Evolutionary conservation across 2,888 invertebrate species (phyloP).

Genomic region (Eupithecia insigniata): DNA sequence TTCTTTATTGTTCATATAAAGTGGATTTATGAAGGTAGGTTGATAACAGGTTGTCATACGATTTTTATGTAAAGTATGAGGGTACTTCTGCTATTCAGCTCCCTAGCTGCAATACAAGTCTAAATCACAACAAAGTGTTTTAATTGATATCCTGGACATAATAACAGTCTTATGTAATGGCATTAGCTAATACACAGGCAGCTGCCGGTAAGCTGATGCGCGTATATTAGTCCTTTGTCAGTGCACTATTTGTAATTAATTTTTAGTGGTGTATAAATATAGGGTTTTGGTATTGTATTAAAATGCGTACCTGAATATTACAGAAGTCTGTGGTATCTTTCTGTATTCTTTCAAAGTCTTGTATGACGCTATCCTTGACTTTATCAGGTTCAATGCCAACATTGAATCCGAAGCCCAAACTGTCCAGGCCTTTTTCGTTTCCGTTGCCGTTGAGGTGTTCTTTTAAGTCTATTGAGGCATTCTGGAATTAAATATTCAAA

Average conservation of each 20-base stretch:
- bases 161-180: too few species aligned
- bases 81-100: too few species aligned
- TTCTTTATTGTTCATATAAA: too few species aligned
- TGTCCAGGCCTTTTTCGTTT: constrained; percentile 76
- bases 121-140: too few species aligned
- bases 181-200: too few species aligned
- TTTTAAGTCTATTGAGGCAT: constrained; percentile 69
- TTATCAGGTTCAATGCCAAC: constrained; percentile 75
- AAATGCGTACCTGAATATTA: constrained; percentile 71
- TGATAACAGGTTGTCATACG: too few species aligned
- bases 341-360: constrained; percentile 86
- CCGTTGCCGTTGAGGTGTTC: constrained; percentile 79
- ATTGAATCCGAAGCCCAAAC: constrained; percentile 78
- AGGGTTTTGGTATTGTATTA: not conserved
- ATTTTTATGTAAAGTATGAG: too few species aligned
- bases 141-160: too few species aligned
- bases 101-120: too few species aligned
- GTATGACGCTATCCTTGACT: constrained; percentile 76
- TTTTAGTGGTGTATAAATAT: not conserved
- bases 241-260: not conserved
- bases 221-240: too few species aligned
- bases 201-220: too few species aligned
- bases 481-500: constrained; percentile 60
- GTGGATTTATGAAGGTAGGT: too few species aligned
- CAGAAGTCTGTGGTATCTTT: constrained; percentile 84